A percentile compares a stretch with the other conserved stretches of the same genome.
phyloP scores from a whole-genome alignment of 2,888 invertebrate genomes.

The Thymelicus acteon region DNA sequence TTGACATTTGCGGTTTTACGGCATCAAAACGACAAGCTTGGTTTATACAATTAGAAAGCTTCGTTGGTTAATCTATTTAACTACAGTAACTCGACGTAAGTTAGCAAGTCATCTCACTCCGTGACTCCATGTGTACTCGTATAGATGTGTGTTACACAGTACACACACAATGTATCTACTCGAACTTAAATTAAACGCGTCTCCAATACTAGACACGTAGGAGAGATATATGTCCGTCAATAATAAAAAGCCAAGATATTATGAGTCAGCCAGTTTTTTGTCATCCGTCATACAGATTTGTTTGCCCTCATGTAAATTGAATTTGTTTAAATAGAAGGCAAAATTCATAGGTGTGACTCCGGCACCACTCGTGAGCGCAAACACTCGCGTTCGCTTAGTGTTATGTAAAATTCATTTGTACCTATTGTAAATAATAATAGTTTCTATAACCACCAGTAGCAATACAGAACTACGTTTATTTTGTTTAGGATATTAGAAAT shows the following conservation, averaged over 20 bases:
- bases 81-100: too few relatives aligned
- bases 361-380: slow-evolving; percentile 49
- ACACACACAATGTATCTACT: too few relatives aligned
- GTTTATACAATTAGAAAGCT: too few relatives aligned
- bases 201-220: too few relatives aligned
- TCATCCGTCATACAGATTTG: slow-evolving; percentile 41
- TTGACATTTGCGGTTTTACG: too few relatives aligned
- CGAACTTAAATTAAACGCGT: too few relatives aligned
- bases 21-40: too few relatives aligned
- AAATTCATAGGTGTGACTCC: slow-evolving; percentile 53
- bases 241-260: slow-evolving; percentile 19
- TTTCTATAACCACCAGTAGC: slow-evolving; percentile 9
- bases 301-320: slow-evolving; percentile 59
- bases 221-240: neutral
- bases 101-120: too few relatives aligned
- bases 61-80: too few relatives aligned
- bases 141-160: too few relatives aligned
- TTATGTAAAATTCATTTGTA: slow-evolving; percentile 51
- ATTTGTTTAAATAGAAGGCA: slow-evolving; percentile 52
- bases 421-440: slow-evolving; percentile 28
- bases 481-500: neutral
- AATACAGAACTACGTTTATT: neutral
- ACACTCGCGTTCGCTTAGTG: slow-evolving; percentile 52
- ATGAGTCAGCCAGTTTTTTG: slow-evolving; percentile 28
- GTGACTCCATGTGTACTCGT: too few relatives aligned